Conservation (phyloP, 2,797 vertebrate species). For the Characodon lateralis region DNA sequence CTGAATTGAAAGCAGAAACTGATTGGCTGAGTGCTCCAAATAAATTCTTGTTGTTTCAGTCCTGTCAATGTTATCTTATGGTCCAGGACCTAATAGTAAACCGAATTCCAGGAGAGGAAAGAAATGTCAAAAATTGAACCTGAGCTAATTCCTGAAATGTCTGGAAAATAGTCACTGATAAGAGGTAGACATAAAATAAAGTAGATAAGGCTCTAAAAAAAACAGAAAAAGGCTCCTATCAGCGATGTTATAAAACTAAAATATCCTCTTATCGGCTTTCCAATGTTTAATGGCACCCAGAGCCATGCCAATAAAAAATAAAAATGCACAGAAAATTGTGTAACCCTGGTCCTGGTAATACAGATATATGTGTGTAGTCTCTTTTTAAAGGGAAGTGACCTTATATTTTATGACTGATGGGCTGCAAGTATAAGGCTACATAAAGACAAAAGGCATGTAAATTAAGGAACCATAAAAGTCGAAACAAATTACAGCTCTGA, state of each 20-base stretch:
- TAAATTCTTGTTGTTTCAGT: conserved; percentile 26
- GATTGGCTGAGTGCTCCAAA: conserved; percentile 20
- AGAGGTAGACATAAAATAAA: conserved; percentile 56
- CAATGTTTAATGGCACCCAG: conserved; percentile 60
- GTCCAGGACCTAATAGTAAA: conserved; percentile 53
- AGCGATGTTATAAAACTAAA: conserved; percentile 61
- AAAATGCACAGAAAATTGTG: conserved; percentile 6
- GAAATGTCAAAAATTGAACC: conserved; percentile 61
- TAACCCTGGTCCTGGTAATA: not conserved
- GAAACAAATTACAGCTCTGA: conserved; percentile 15
- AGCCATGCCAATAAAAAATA: conserved; percentile 56
- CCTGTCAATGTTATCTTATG: conserved; percentile 47
- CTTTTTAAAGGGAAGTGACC: not conserved
- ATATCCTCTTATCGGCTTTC: conserved; percentile 65
- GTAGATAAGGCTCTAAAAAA: conserved; percentile 66
- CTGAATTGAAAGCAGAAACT: conserved; percentile 8
- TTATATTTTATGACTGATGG: conserved; percentile 29
- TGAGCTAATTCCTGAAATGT: conserved; percentile 64
- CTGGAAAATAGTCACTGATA: conserved; percentile 68
- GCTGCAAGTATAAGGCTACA: conserved; percentile 27
- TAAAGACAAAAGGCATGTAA: conserved; percentile 33
- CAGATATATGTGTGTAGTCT: conserved; percentile 13
- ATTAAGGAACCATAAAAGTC: conserved; percentile 15
- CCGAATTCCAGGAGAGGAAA: conserved; percentile 46
- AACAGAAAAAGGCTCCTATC: conserved; percentile 54